These are phyloP conservation scores for Pasiphila rectangulata DNA, from an alignment of 2,888 invertebrate genomes.

Conservation along the genomic window DNA sequence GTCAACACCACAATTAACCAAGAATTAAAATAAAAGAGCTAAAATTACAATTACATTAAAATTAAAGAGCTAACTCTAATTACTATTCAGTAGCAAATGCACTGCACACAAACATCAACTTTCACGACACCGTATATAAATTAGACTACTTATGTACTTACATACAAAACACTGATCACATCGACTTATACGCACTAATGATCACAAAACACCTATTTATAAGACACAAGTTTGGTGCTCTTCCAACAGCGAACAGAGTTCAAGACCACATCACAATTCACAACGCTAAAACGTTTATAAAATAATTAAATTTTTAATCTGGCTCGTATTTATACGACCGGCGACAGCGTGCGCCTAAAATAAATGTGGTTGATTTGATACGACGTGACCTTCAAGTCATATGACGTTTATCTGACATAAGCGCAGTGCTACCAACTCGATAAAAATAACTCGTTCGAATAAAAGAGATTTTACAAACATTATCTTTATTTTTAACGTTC, in stretches of 20 bases:
- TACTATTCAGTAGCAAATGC: no score
- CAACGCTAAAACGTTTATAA: constrained; percentile 35
- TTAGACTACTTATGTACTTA: constrained; percentile 24
- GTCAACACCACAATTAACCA: no score
- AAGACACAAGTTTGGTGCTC: constrained; percentile 24
- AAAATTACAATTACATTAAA: background rate
- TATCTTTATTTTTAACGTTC: background rate
- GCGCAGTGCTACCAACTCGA: constrained; percentile 31
- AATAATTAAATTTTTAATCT: constrained; percentile 38
- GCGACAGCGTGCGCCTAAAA: constrained; percentile 26
- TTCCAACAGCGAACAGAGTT: constrained; percentile 24
- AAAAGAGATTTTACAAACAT: constrained; percentile 7
- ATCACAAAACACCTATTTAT: constrained; percentile 18
- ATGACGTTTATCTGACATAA: constrained; percentile 35
- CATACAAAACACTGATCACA: background rate
- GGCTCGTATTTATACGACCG: constrained; percentile 23
- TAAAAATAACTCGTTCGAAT: constrained; percentile 23
- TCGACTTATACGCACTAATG: constrained; percentile 8
- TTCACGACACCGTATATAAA: constrained; percentile 6
- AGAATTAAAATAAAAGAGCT: background rate
- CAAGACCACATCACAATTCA: constrained; percentile 46
- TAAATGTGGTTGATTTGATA: constrained; percentile 24
- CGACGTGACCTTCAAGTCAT: constrained; percentile 18
- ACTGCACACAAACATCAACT: constrained; percentile 1
- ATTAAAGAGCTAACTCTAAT: background rate